Percentiles rank a stretch among this genome's conserved stretches.
Conservation (phyloP, 2,113 vertebrate genomes). For the Lasiurus cinereus region DNA sequence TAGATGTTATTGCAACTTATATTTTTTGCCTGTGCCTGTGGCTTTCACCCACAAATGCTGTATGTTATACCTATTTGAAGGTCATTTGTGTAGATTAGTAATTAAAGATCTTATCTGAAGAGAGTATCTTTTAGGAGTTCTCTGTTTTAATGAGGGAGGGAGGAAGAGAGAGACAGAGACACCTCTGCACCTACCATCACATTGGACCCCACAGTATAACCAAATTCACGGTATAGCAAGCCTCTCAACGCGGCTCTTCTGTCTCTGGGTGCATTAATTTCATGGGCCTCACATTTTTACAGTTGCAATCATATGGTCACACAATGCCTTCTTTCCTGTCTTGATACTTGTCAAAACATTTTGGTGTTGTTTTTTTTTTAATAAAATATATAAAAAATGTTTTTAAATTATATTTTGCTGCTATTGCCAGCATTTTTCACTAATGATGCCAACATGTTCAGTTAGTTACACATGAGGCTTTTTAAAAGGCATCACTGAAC, state of each 20-base stretch:
- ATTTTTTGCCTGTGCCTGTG: constrained; percentile 71
- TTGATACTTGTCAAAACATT: constrained; percentile 23
- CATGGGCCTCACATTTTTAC: not conserved
- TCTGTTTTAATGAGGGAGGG: constrained; percentile 31
- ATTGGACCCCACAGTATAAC: no score
- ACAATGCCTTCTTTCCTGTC: not conserved
- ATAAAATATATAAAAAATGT: constrained; percentile 7
- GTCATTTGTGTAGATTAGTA: constrained; percentile 68
- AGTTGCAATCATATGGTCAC: not conserved
- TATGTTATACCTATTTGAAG: not conserved
- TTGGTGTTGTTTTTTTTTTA: constrained; percentile 51
- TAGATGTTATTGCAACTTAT: constrained; percentile 43
- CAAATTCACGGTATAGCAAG: not conserved
- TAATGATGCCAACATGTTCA: not conserved
- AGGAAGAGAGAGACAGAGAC: not conserved
- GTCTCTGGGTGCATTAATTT: not conserved
- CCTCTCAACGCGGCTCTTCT: not conserved
- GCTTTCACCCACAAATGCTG: no score
- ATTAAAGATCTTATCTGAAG: constrained; percentile 69
- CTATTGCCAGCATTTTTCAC: not conserved
- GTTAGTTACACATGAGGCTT: not conserved
- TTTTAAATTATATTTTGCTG: not conserved
- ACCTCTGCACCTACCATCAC: not conserved
- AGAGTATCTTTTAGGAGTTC: constrained; percentile 64
- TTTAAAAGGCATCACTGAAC: not conserved